Base-by-base conservation (phyloP, 2,113 vertebrate species). In the Muscicapa adusta region DNA sequence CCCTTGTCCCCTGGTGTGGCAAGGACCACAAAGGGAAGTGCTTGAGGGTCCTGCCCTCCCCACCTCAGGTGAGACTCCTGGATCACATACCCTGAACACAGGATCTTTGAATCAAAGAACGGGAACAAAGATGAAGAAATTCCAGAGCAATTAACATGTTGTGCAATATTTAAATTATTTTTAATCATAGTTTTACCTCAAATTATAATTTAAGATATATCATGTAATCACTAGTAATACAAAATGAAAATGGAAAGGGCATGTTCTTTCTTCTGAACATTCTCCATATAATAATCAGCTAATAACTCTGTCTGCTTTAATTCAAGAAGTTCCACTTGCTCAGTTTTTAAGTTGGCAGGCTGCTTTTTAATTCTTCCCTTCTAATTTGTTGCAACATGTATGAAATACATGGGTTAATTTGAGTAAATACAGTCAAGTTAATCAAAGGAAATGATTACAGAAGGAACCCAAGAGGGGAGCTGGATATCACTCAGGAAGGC, bases 101-200 rank as follows among this genome's bases (percentile, higher is more conserved):
- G 53, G 33, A 43, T 66, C 79, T 90, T 89, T 62, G 75, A 95
- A 94, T 92, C 89, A 96, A 86, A 96, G 89, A 91, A 26, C 71
- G 80, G 63, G 89, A 94, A 86, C 75, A 93, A 95, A 94, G 90
- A 90, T 96, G 85, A 96, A 97, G 95, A 95, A 74, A 96, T 95
- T 95, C 94, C 93, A 90, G 65, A 65, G 93, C 94, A 96, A 96
- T 97, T 96, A 96, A 93, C 93, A 88, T 95, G 89, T 95, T 91
- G 90, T 94, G 95, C 95, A 96, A 93, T 96, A 96, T 97, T 97
- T 94, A 96, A 96, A 97, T 96, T 88, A 84, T 95, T 97, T 97
- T 96, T 94, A 96, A 94, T 96, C 93, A 96, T 77, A 91, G 94
- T 96, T 96, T 95, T 93, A 83, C 95, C 93, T 95, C 90, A 91